These are phyloP conservation scores for Kradibia gibbosae DNA, from an alignment of 1,140 invertebrate species.

Conservation along the genomic window DNA sequence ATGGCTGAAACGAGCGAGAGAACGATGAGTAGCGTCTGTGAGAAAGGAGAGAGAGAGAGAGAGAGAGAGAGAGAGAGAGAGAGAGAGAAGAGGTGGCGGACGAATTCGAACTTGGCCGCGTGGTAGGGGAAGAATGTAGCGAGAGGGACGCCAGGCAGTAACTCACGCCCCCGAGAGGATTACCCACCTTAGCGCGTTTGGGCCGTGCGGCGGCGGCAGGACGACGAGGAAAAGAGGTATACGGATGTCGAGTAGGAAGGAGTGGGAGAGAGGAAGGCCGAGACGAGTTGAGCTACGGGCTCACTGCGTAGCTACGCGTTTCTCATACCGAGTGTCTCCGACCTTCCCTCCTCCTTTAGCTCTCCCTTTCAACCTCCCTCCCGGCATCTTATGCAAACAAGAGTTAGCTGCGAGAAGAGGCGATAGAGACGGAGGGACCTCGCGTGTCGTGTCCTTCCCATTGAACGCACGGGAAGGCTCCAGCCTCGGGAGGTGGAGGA, in stretches of 20 bases:
- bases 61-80: conserved; percentile 32
- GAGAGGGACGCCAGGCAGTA: conserved; percentile 67
- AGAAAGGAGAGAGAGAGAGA: conserved; percentile 17
- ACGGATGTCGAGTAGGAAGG: conserved; percentile 15
- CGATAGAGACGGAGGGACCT: conserved; percentile 36
- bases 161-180: conserved; percentile 74
- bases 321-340: conserved; percentile 73
- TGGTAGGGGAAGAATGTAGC: conserved; percentile 54
- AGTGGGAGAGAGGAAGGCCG: conserved; percentile 60
- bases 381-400: conserved; percentile 54
- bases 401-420: conserved; percentile 59
- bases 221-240: conserved; percentile 15
- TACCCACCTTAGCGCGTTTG: conserved; percentile 69
- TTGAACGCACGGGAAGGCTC: conserved; percentile 47
- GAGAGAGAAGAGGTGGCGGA: conserved; percentile 52
- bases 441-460: conserved; percentile 51
- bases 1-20: conserved; percentile 21
- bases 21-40: conserved; percentile 44
- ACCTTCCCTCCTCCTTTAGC: conserved; percentile 52
- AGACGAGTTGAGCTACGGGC: conserved; percentile 71
- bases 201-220: conserved; percentile 34
- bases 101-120: conserved; percentile 23
- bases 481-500: conserved; percentile 47
- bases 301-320: conserved; percentile 74
- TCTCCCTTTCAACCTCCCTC: conserved; percentile 16